These are phyloP conservation scores for Ginglymostoma cirratum DNA, from an alignment of 2,113 vertebrate genomes.

Conservation along the genomic window DNA sequence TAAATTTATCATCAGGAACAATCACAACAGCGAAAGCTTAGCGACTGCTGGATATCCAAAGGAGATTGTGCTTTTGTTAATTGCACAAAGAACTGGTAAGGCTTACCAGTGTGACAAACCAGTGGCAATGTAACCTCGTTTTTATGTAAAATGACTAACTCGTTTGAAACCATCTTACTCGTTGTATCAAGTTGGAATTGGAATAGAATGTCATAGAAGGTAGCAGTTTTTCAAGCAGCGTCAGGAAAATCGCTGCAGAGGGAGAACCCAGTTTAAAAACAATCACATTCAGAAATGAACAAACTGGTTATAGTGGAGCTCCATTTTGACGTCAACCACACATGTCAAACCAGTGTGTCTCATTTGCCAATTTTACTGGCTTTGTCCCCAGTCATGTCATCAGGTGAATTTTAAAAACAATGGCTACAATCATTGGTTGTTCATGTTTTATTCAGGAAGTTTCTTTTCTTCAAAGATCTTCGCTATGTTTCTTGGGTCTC, in stretches of 20 bases:
- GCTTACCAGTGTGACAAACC: background rate
- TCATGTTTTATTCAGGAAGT: background rate
- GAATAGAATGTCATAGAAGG: background rate
- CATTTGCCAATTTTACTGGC: too few species aligned
- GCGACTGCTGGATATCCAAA: constrained; percentile 45
- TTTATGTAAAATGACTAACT: background rate
- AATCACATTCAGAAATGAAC: too few species aligned
- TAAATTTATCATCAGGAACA: constrained; percentile 48
- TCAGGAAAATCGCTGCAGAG: background rate
- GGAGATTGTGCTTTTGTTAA: constrained; percentile 40
- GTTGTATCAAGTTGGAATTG: background rate
- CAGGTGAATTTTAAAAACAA: background rate
- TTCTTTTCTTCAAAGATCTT: background rate
- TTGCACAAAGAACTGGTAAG: constrained; percentile 44
- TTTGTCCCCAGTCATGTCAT: background rate
- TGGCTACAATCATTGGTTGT: background rate
- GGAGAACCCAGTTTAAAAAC: too few species aligned
- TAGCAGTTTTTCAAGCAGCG: background rate
- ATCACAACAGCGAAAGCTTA: constrained; percentile 43
- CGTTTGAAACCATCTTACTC: too few species aligned
- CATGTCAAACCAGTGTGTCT: too few species aligned
- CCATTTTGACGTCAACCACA: too few species aligned
- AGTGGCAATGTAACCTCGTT: background rate
- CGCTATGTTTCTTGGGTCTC: background rate
- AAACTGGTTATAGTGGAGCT: too few species aligned